Evolutionary conservation across 2,888 invertebrate species (phyloP).

Genomic region (Agonopterix subpropinquella): DNA sequence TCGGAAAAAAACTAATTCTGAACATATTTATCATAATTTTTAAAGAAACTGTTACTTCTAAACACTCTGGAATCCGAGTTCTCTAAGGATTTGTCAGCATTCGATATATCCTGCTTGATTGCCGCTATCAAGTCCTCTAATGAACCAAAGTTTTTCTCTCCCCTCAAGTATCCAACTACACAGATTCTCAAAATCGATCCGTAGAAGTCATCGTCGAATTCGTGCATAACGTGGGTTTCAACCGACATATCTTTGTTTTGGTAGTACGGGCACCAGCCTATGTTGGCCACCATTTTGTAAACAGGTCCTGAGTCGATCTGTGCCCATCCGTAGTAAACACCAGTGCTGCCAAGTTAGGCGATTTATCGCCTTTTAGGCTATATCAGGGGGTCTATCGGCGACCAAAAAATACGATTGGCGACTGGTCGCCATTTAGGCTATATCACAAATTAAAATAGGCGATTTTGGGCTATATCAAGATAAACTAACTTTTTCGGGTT

Average conservation of each 20-base stretch:
- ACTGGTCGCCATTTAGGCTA: too few relatives aligned
- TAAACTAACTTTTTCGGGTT: too few relatives aligned
- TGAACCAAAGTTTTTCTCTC: slow-evolving; percentile 87
- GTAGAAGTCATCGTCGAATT: slow-evolving; percentile 91
- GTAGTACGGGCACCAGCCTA: slow-evolving; percentile 98
- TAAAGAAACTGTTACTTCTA: slow-evolving; percentile 73
- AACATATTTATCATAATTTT: too few relatives aligned
- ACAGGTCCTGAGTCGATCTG: slow-evolving; percentile 82
- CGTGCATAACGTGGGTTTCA: slow-evolving; percentile 93
- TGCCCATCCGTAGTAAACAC: slow-evolving; percentile 97
- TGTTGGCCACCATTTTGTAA: slow-evolving; percentile 95
- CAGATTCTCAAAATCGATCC: slow-evolving; percentile 85
- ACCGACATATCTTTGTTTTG: slow-evolving; percentile 93
- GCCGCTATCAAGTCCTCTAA: slow-evolving; percentile 84
- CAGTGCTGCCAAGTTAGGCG: too few relatives aligned
- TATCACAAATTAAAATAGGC: too few relatives aligned
- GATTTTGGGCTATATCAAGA: too few relatives aligned
- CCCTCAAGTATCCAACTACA: slow-evolving; percentile 88
- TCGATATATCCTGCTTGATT: slow-evolving; percentile 86
- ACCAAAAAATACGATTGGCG: too few relatives aligned
- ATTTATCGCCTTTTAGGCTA: too few relatives aligned
- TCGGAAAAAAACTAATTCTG: too few relatives aligned
- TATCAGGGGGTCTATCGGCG: too few relatives aligned
- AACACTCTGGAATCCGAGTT: slow-evolving; percentile 61
- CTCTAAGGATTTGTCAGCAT: slow-evolving; percentile 79